Base-by-base conservation (phyloP, 1,140 invertebrate species). In the Lordiphosa stackelbergi region DNA sequence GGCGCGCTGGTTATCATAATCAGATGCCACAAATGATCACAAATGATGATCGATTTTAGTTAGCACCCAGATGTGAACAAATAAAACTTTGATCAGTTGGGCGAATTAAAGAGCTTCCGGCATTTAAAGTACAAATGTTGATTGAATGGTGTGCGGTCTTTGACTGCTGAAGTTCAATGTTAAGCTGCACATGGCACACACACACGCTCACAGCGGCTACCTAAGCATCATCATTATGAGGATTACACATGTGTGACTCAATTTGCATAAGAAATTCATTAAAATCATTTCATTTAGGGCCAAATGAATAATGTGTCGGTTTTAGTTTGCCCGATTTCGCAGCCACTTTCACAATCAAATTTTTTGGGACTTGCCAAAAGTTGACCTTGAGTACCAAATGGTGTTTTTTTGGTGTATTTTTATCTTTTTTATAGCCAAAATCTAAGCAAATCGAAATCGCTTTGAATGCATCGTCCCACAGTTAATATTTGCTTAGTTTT, bases 251-350 rank as follows among this genome's bases (percentile, higher is more conserved):
- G 53, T 36, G 28, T 49, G 16, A 10, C 10, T 41, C 13, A 22
- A 79, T 81, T 79, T 79, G 75, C 75, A 79, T 81, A 71, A 58
- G 53, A 58, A 43, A 8, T 43, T 34, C 71, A 57, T 74, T 70
- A 40, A 56, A 53, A 66, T 42, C 28, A 54, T 46, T 60, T 81
- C 66, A 71, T 81, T 74, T 75, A 74, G 72, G 56, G 57, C 12
- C 49, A 62, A 46, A 40, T 61, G 48, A 61, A 49, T 61, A 28
- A 52, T 69, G 40, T 31, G 62, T 69, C 10, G 52, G 58, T 41
- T 64, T 42, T 22, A 63, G 62, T 35, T 73, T 52, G 52, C 42
- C 37, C 46, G 73, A 83, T 56, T 84, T 78, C 49, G 53, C 69
- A 58, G 68, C 69, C 55, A 83, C 78, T 81, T 81, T 81, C 78